These are phyloP conservation scores for Andrena bucephala DNA, from an alignment of 2,888 invertebrate genomes.

Conservation along the genomic window DNA sequence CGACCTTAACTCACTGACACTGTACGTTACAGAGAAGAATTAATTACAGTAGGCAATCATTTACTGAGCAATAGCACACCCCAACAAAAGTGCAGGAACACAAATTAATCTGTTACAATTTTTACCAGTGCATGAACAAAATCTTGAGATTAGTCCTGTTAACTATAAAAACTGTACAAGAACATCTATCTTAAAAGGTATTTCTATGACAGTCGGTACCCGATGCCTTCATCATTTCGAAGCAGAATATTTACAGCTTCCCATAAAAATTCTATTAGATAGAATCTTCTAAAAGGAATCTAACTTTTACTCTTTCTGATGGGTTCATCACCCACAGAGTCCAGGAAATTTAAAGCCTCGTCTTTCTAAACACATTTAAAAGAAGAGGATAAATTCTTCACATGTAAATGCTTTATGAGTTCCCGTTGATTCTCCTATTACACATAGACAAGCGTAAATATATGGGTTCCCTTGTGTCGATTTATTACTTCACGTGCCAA, in stretches of 20 bases:
- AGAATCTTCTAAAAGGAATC: conserved; percentile 34
- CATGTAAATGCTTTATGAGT: background rate
- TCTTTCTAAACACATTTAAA: background rate
- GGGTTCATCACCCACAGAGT: background rate
- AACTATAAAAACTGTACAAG: conserved; percentile 17
- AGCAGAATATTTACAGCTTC: conserved; percentile 55
- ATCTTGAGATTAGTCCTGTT: conserved; percentile 25
- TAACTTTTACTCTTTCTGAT: conserved; percentile 15
- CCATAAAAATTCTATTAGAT: conserved; percentile 68
- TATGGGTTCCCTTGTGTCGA: background rate
- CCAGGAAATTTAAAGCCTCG: background rate
- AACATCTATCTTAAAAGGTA: conserved; percentile 59
- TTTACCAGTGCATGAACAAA: background rate
- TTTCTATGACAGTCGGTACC: conserved; percentile 58
- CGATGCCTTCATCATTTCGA: conserved; percentile 63
- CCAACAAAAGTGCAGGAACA: conserved; percentile 9
- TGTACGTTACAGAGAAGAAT: background rate
- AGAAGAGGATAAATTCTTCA: conserved; percentile 15
- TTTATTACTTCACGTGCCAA: background rate
- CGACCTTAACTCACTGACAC: conserved; percentile 4
- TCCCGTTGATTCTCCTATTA: background rate
- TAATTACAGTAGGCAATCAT: conserved; percentile 14
- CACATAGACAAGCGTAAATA: background rate
- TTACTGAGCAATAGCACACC: conserved; percentile 3
- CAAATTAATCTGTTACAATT: conserved; percentile 36